Conservation (phyloP, 2,113 vertebrate genomes). For the Ramphastos sulfuratus region DNA sequence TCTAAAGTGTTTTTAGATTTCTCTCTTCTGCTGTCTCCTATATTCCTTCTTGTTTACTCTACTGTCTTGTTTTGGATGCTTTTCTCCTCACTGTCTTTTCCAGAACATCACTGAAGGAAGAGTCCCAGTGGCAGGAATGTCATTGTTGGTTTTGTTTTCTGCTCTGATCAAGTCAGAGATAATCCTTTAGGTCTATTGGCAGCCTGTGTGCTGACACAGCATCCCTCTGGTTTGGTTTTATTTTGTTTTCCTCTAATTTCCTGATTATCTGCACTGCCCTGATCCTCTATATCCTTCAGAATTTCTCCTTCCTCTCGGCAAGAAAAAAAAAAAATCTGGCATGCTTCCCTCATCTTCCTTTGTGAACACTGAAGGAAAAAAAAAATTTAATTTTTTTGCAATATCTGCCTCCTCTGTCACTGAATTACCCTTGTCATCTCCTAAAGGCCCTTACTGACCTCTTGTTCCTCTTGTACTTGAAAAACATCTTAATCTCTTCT, state of each 20-base stretch:
- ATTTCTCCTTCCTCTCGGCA: slow-evolving; percentile 29
- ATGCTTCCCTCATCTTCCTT: slow-evolving; percentile 41
- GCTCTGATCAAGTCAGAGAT: slow-evolving; percentile 21
- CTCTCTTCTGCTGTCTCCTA: neutral
- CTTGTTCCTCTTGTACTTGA: slow-evolving; percentile 58
- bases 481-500: slow-evolving; percentile 67
- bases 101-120: neutral
- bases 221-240: slow-evolving; percentile 34
- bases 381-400: slow-evolving; percentile 48
- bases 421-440: slow-evolving; percentile 65
- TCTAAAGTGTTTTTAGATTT: neutral
- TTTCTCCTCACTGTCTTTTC: neutral
- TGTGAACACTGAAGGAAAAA: slow-evolving; percentile 40
- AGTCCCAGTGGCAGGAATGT: neutral
- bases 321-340: slow-evolving; percentile 21
- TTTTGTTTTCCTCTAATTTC: slow-evolving; percentile 63
- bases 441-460: slow-evolving; percentile 57
- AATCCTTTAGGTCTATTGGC: slow-evolving; percentile 40
- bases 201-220: slow-evolving; percentile 3
- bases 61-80: neutral
- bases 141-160: slow-evolving; percentile 46
- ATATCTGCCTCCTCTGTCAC: slow-evolving; percentile 49
- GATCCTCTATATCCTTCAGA: slow-evolving; percentile 42
- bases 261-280: slow-evolving; percentile 40
- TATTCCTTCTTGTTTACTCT: neutral